Base-by-base conservation (phyloP, 53 echinoderm and acorn worm genomes). In the Holothuria scabra region DNA sequence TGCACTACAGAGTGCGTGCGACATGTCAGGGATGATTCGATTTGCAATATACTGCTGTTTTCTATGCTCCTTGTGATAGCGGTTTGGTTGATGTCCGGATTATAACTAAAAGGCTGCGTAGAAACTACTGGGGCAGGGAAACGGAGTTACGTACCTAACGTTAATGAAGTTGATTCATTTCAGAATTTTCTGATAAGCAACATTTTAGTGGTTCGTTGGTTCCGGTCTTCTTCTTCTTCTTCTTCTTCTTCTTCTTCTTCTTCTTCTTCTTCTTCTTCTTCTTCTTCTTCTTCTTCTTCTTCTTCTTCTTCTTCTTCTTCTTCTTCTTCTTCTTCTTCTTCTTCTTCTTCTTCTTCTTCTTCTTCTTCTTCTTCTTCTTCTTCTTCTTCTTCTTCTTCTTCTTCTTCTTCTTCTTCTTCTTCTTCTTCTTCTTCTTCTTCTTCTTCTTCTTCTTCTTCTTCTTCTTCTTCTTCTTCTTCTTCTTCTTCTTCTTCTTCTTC, bases 281-380 rank as follows among this genome's bases (percentile, higher is more conserved):
- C 69, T 68, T 68, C 69, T 30, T 68, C 69, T 68, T 68, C 69
- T 68, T 68, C 69, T 68, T 68, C 69, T 68, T 68, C 69, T 68
- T 68, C 69, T 68, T 68, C 69, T 68, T 68, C 69, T 68, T 68
- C 69, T 68, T 68, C 69, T 68, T 68, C 69, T 68, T 68, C 69
- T 68, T 68, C 69, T 68, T 30, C 69, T 68, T 68, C 69, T 68
- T 68, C 69, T 68, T 68, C 69, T 68, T 68, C 69, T 68, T 68
- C 69, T 68, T 68, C 69, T 68, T 68, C 69, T 68, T 68, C 69
- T 68, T 68, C 69, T 68, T 68, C 69, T 68, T 68, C 69, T 68
- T 68, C 69, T 30, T 68, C 69, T 68, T 68, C 69, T 68, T 68
- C 69, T 68, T 68, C 69, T 68, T 68, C 69, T 68, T 68, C 69